Percentiles rank a stretch among this genome's conserved stretches.
Evolutionary conservation across 2,888 invertebrate genomes (phyloP).

Genomic region (Pandemis heparana): DNA sequence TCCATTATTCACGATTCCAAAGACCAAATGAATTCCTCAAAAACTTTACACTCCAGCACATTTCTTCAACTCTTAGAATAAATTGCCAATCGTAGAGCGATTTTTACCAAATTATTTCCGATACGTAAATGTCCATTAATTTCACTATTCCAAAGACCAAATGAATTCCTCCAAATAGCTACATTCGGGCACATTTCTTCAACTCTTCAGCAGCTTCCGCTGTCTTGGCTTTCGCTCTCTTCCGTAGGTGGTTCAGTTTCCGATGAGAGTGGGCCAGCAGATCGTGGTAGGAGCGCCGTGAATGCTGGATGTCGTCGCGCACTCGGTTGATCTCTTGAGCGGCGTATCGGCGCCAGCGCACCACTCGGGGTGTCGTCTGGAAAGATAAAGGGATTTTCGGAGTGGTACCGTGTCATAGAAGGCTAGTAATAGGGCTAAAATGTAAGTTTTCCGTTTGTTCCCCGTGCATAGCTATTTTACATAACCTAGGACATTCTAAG

Average conservation of each 20-base stretch:
- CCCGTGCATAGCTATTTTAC: no score
- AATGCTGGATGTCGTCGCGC: constrained; percentile 68
- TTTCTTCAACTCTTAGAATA: constrained; percentile 49
- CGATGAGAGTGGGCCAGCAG: constrained; percentile 67
- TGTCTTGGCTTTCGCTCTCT: constrained; percentile 54
- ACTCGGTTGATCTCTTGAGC: constrained; percentile 69
- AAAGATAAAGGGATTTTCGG: constrained; percentile 32
- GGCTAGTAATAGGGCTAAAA: no score
- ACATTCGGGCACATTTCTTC: constrained; percentile 52
- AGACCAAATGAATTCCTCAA: not conserved
- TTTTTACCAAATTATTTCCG: no score
- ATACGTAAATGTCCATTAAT: not conserved
- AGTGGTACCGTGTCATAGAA: no score
- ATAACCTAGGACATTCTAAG: no score
- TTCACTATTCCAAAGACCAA: not conserved
- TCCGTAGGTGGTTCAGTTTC: constrained; percentile 65
- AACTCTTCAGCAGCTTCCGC: constrained; percentile 51
- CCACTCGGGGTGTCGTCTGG: constrained; percentile 66
- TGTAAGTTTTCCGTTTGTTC: no score
- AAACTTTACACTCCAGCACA: constrained; percentile 50
- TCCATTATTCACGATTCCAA: not conserved
- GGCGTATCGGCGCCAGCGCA: constrained; percentile 73
- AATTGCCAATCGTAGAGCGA: no score
- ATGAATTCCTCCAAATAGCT: not conserved
- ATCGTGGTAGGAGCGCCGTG: constrained; percentile 69